Evolutionary conservation across 2,888 invertebrate species (phyloP).

Genomic region (Metellina segmentata): DNA sequence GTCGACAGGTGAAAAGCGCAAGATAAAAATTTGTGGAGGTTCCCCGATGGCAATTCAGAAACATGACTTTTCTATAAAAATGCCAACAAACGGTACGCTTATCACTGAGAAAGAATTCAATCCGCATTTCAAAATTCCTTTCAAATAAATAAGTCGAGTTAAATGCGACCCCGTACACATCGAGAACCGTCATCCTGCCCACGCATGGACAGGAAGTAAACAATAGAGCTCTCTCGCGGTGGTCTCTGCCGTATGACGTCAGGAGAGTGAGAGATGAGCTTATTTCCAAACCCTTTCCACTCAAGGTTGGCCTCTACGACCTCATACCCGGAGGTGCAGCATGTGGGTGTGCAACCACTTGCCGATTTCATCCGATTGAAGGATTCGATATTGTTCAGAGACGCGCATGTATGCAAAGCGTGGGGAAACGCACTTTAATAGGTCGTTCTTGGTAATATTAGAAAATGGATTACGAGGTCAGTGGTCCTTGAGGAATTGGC

Average conservation of each 20-base stretch:
- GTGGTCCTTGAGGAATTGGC: too few species aligned
- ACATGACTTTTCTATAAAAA: too few species aligned
- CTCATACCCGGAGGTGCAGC: neutral
- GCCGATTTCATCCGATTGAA: too few species aligned
- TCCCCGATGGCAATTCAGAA: too few species aligned
- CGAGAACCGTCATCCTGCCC: neutral
- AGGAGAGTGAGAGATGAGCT: neutral
- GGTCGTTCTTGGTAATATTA: too few species aligned
- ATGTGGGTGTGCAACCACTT: conserved; percentile 20
- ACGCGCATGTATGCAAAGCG: too few species aligned
- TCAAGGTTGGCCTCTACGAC: conserved; percentile 6
- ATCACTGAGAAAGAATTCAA: neutral
- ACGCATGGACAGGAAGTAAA: neutral
- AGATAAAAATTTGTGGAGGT: too few species aligned
- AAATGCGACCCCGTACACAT: neutral
- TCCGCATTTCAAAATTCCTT: conserved; percentile 8
- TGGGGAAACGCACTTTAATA: too few species aligned
- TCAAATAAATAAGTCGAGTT: neutral
- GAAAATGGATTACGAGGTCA: too few species aligned
- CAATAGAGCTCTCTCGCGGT: neutral
- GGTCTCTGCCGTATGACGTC: conserved; percentile 20
- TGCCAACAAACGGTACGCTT: neutral
- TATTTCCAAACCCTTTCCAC: neutral
- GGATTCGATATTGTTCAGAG: too few species aligned
- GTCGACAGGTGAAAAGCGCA: too few species aligned